Evolutionary conservation across 2,888 invertebrate species (phyloP), one percentile per base, ranked within the genome.

Genomic region (Tipula vernalis): DNA sequence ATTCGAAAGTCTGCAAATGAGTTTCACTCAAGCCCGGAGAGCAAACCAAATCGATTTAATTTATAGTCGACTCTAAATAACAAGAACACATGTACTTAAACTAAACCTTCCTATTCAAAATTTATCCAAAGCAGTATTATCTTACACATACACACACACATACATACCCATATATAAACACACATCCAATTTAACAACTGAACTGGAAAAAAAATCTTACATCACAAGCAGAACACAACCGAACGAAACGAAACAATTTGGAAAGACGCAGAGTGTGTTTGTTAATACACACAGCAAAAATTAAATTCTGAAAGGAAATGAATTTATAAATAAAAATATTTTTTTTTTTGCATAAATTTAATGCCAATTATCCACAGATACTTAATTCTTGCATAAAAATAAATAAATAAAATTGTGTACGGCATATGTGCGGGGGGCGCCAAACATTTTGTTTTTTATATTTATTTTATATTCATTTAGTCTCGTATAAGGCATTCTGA

Each of bases 341-440:
- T 51, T 28, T 28, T 28, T 28, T 28, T 71, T 71, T 71, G 71
- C 71, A 71, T 71, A 71, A 71, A 71, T 71, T 71, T 71, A 71
- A 71, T 71, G 71, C 71, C 71, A 71, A 71, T 71, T 71, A 71
- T 71, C 71, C 71, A 71, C 71, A 71, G 71, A 71, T 71, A 71
- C 71, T 71, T 71, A 71, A 71, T 71, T 71, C 71, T 71, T 71
- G 71, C 71, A 71, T 71, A 71, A 71, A 57, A 57, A 51, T 51
- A 51, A 51, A 51, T 51, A 71, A 28, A 71, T 28, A 28, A 51
- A 71, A 71, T 71, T 71, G 10, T 28, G 28, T 28, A 71, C 28
- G 71, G 71, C 71, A 71, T 28, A 71, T 71, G 71, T 71, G 71
- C 71, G 71, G 71, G 71, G 71, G 71, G 71, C 71, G 71, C 71